Conservation (phyloP, 2,113 vertebrate genomes). For the Calidris pygmaea region DNA sequence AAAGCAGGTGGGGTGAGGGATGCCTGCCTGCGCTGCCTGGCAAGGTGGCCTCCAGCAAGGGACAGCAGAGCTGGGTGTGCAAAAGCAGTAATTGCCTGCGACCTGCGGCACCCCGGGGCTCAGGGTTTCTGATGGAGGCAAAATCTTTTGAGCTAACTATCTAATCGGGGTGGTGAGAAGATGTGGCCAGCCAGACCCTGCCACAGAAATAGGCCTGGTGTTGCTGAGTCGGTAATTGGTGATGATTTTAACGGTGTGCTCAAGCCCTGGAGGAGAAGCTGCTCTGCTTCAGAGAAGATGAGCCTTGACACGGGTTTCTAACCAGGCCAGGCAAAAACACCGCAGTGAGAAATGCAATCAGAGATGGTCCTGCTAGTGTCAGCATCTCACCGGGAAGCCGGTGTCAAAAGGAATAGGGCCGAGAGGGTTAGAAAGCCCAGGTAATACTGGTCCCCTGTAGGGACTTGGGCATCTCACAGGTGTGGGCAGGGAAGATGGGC, state of each 20-base stretch:
- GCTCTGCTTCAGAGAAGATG: background rate
- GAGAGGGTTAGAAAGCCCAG: background rate
- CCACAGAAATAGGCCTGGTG: background rate
- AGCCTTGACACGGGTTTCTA: background rate
- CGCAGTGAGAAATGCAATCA: background rate
- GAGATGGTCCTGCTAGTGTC: background rate
- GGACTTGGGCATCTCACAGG: accelerated
- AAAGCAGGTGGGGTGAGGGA: background rate
- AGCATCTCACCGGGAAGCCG: background rate
- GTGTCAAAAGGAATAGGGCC: background rate
- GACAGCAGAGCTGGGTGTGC: too few species aligned
- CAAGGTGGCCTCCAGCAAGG: background rate
- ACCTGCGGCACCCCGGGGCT: background rate
- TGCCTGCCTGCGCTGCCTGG: accelerated
- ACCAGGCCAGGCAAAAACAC: background rate
- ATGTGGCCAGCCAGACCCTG: background rate
- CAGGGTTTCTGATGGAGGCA: background rate
- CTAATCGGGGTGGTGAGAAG: accelerated
- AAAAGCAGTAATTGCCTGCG: background rate
- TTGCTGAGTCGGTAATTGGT: accelerated
- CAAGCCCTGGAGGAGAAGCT: background rate
- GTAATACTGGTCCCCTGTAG: accelerated
- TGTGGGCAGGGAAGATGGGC: background rate
- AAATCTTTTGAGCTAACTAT: background rate
- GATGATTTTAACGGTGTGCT: background rate